Evolutionary conservation across 2,888 invertebrate genomes (phyloP).

Genomic region (Brenthis hecate): DNA sequence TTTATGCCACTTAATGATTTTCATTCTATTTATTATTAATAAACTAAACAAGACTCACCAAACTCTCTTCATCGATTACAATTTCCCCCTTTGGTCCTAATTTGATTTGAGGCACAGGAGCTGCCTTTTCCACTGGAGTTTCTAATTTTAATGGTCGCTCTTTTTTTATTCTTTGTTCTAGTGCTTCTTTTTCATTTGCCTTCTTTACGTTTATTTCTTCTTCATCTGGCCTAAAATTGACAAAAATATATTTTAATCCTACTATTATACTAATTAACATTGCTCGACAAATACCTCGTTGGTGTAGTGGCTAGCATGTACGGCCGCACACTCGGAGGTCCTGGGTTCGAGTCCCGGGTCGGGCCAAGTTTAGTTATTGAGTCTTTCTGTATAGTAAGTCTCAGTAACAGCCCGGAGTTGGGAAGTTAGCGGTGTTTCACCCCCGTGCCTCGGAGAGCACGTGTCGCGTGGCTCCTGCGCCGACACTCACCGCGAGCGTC

Average conservation of each 20-base stretch:
- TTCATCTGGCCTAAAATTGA: conserved; percentile 57
- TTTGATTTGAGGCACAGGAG: conserved; percentile 92
- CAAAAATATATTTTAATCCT: neutral
- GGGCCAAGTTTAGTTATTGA: too few species aligned
- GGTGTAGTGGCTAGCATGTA: too few species aligned
- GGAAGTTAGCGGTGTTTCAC: too few species aligned
- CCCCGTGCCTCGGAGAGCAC: too few species aligned
- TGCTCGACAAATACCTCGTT: too few species aligned
- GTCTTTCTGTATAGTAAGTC: too few species aligned
- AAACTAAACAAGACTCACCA: conserved; percentile 67
- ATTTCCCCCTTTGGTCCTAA: conserved; percentile 93
- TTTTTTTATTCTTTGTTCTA: conserved; percentile 39
- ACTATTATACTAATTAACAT: neutral
- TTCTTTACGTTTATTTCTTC: conserved; percentile 66
- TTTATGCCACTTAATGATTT: too few species aligned
- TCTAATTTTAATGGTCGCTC: conserved; percentile 44
- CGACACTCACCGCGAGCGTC: too few species aligned
- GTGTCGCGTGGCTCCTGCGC: too few species aligned
- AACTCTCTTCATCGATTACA: conserved; percentile 91
- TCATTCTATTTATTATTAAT: neutral
- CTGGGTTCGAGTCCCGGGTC: too few species aligned
- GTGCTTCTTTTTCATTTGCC: conserved; percentile 56
- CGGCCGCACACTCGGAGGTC: too few species aligned
- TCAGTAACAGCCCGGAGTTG: too few species aligned
- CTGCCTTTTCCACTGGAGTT: conserved; percentile 53